A percentile compares a stretch with the other conserved stretches of the same genome.
Conservation (phyloP, 2,888 invertebrate genomes). For the Cactoblastis cactorum region DNA sequence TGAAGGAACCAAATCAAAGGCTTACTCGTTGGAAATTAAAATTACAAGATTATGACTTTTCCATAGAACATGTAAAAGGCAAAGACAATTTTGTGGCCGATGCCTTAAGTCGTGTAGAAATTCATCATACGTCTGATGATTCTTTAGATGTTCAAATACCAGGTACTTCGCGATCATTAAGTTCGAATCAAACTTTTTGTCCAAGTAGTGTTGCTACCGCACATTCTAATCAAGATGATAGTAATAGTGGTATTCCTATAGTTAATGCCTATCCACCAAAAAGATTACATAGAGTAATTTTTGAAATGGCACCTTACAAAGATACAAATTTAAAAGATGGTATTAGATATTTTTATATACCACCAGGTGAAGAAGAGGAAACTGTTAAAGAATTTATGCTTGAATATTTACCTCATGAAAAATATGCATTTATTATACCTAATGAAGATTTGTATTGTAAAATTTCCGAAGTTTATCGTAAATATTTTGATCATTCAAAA, state of each 20-base stretch:
- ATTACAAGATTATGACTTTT: constrained; percentile 1
- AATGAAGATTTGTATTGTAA: constrained; percentile 16
- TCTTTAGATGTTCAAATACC: not conserved
- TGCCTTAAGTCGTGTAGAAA: constrained; percentile 15
- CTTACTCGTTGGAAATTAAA: constrained; percentile 2
- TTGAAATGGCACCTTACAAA: constrained; percentile 16
- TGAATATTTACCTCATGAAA: constrained; percentile 16
- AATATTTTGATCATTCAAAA: constrained; percentile 11
- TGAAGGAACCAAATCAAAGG: not conserved
- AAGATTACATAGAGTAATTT: constrained; percentile 13
- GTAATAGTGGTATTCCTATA: constrained; percentile 12
- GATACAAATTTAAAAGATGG: constrained; percentile 1
- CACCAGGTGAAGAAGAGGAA: constrained; percentile 7
- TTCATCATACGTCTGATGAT: constrained; percentile 2
- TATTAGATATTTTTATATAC: constrained; percentile 14
- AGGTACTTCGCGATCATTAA: not conserved
- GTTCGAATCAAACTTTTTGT: too few species aligned
- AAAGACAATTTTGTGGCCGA: constrained; percentile 2
- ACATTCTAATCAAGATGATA: constrained; percentile 4
- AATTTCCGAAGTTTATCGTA: constrained; percentile 12
- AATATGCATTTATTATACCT: constrained; percentile 18
- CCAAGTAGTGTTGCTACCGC: too few species aligned
- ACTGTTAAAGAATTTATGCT: constrained; percentile 17
- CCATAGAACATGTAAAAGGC: constrained; percentile 4
- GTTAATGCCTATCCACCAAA: constrained; percentile 14